Percentiles rank a stretch among this genome's conserved stretches.
Evolutionary conservation across 2,888 invertebrate species (phyloP).

Genomic region (Sepioteuthis lessoniana): DNA sequence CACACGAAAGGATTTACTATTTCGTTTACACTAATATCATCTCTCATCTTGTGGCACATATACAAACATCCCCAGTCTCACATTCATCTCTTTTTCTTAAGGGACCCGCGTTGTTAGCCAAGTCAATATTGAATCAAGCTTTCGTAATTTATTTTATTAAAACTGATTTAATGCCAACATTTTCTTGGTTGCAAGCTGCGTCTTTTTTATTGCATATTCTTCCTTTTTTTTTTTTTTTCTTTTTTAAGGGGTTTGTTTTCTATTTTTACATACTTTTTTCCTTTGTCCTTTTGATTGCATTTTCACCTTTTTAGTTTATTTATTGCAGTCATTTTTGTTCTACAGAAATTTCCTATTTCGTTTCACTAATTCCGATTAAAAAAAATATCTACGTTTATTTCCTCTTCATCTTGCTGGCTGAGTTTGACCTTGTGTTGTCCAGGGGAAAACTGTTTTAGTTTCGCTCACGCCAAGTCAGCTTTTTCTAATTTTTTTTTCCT

Average conservation of each 20-base stretch:
- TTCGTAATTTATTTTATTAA: constrained; percentile 16
- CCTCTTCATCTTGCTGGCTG: too few relatives aligned
- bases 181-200: not conserved
- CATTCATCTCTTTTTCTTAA: not conserved
- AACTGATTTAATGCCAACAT: not conserved
- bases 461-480: too few relatives aligned
- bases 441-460: too few relatives aligned
- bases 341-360: not conserved
- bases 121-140: not conserved
- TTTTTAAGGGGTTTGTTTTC: not conserved
- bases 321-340: not conserved
- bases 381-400: too few relatives aligned
- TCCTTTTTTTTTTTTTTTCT: not conserved
- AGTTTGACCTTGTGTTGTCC: too few relatives aligned
- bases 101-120: not conserved
- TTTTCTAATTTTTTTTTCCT: too few relatives aligned
- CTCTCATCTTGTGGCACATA: too few relatives aligned
- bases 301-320: not conserved
- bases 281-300: not conserved
- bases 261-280: not conserved
- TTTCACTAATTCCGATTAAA: not conserved
- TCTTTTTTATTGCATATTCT: not conserved
- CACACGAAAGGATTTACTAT: too few relatives aligned
- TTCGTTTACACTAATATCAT: too few relatives aligned
- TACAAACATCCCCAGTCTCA: too few relatives aligned